A percentile compares a stretch with the other conserved stretches of the same genome.
Conservation (phyloP, 2,797 vertebrate genomes). For the Urophycis tenuis region DNA sequence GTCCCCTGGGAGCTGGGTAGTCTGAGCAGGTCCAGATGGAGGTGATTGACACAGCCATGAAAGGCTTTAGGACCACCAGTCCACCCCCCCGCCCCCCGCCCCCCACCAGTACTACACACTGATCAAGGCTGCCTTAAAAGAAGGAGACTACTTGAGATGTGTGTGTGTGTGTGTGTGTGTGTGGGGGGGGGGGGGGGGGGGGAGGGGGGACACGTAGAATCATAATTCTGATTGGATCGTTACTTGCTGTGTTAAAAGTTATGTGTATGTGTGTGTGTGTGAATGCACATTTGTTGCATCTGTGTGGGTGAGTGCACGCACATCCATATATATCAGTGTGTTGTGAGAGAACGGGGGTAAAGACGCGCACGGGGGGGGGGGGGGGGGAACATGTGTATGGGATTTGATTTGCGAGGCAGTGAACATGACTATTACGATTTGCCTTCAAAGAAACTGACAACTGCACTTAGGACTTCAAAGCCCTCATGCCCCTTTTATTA, state of each 20-base stretch:
- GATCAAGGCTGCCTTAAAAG: constrained; percentile 52
- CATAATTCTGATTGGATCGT: background rate
- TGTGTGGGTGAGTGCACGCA: constrained; percentile 29
- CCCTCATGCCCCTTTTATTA: constrained; percentile 65
- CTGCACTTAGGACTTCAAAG: constrained; percentile 71
- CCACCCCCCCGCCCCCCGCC: too few species aligned
- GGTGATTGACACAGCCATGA: constrained; percentile 47
- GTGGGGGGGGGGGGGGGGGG: background rate
- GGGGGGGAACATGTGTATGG: constrained; percentile 61
- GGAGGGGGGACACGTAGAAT: background rate
- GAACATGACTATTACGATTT: constrained; percentile 72
- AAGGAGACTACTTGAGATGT: constrained; percentile 26
- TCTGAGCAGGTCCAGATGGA: constrained; percentile 63
- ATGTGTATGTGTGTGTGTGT: background rate
- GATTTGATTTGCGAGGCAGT: constrained; percentile 70
- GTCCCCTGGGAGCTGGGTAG: constrained; percentile 40
- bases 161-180: constrained; percentile 13
- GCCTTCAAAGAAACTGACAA: constrained; percentile 72
- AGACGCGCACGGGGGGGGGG: constrained; percentile 41
- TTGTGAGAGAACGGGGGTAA: constrained; percentile 18
- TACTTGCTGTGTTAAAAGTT: background rate
- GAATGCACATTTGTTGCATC: background rate
- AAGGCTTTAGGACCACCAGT: constrained; percentile 32
- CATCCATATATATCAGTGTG: background rate
- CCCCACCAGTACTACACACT: constrained; percentile 29